Base-by-base conservation (phyloP, 2,113 vertebrate genomes). In the Origma solitaria region DNA sequence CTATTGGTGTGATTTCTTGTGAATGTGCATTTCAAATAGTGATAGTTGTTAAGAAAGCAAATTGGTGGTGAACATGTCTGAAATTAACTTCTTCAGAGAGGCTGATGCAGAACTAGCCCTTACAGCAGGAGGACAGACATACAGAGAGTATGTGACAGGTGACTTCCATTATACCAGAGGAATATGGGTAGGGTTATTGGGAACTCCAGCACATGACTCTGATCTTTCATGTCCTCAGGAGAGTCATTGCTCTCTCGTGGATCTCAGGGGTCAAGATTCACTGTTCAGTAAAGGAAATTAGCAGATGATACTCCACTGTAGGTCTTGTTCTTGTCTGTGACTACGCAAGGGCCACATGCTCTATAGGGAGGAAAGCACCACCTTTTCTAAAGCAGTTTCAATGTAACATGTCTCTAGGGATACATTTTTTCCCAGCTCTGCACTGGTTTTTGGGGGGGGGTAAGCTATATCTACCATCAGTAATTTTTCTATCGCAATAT, bases 161-260 rank as follows among this genome's bases (percentile, higher is more conserved):
- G 53, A 27, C 17, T 88, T 88, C 66, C 15, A 11, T 20, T 37
- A 2, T 53, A 40, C 16, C 33, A 54, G 35, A 37, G 35, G n/a
- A 65, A 50, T 49, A n/a, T 0, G 3, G 20, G 8, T 28, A 24
- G 8, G 40, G n/a, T 79, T 49, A 19, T 16, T 1, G 0, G 50
- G 21, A 35, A 10, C 31, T 71, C 14, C 14, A 30, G 66, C 56
- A 78, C 14, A 30, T 31, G 35, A 40, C 2, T 76, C 28, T n/a
- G 38, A 72, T 71, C 31, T 83, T 75, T 66, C 49, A 13, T 35
- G 24, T 44, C 27, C n/a, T 38, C 44, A 60, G 50, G 37, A 85
- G 68, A 80, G 30, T 61, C 25, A 13, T 49, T 87, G 6, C 13
- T 58, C 35, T 77, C 45, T 61, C 10, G 4, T 56, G 50, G 51